Evolutionary conservation across 2,888 invertebrate species (phyloP).

Genomic region (Scaptomyza caliginosa): DNA sequence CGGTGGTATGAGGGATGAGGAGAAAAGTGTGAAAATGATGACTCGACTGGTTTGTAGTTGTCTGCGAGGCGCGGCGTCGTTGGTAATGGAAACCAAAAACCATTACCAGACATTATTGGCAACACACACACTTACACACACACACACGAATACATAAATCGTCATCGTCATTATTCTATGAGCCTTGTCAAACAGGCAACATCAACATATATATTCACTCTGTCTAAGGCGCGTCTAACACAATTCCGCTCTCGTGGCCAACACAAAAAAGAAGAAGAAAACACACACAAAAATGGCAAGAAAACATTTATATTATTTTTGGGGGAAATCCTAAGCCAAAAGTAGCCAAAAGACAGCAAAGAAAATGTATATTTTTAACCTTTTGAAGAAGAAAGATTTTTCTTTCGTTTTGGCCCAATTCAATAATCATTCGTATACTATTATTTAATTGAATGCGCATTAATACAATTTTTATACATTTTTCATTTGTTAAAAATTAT

Average conservation of each 20-base stretch:
- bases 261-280: too few species aligned
- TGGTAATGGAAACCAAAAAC: constrained; percentile 72
- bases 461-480: constrained; percentile 33
- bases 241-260: constrained; percentile 35
- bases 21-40: constrained; percentile 12
- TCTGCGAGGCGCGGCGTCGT: neutral
- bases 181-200: constrained; percentile 53
- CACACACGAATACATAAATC: neutral
- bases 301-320: constrained; percentile 34
- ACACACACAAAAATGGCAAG: constrained; percentile 67
- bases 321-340: constrained; percentile 72
- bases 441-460: constrained; percentile 47
- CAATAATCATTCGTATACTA: constrained; percentile 50
- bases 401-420: constrained; percentile 50
- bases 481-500: constrained; percentile 44
- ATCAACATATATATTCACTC: too few species aligned
- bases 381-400: too few species aligned
- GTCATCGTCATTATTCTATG: constrained; percentile 35
- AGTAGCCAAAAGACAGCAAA: constrained; percentile 45
- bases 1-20: neutral
- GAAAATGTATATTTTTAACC: too few species aligned
- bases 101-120: constrained; percentile 51
- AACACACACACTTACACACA: constrained; percentile 5
- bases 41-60: constrained; percentile 5
- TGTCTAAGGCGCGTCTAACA: constrained; percentile 74